Conservation (phyloP, 2,888 invertebrate species). For the Acleris emargana region DNA sequence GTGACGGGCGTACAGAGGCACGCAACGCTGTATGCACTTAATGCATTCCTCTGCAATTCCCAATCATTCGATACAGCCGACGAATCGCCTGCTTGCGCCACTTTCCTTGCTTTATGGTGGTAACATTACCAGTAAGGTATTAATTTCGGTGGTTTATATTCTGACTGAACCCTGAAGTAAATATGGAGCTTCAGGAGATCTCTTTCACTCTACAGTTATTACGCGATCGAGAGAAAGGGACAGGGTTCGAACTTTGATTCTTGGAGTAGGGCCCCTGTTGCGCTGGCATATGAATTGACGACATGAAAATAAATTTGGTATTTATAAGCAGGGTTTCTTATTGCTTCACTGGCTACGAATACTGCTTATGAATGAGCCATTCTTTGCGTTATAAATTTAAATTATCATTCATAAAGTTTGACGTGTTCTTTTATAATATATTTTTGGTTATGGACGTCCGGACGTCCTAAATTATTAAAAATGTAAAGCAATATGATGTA, state of each 20-base stretch:
- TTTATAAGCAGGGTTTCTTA: constrained; percentile 22
- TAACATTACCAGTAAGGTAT: constrained; percentile 26
- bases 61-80: constrained; percentile 44
- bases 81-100: constrained; percentile 50
- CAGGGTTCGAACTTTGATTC: no score
- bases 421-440: no score
- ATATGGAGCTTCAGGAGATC: no score
- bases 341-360: background rate
- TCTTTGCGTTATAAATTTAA: constrained; percentile 12
- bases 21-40: constrained; percentile 54
- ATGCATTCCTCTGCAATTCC: constrained; percentile 59
- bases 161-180: constrained; percentile 1
- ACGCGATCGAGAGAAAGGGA: no score
- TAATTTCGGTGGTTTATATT: constrained; percentile 32
- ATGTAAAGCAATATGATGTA: background rate
- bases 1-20: constrained; percentile 53
- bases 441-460: no score
- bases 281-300: constrained; percentile 18
- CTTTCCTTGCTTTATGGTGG: constrained; percentile 40
- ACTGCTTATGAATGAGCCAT: constrained; percentile 7
- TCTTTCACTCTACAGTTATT: no score
- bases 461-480: no score
- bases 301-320: constrained; percentile 28
- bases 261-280: constrained; percentile 12
- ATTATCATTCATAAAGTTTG: constrained; percentile 15